phyloP scores from a whole-genome alignment of 2,888 invertebrate genomes.

The Hecatera dysodea region DNA sequence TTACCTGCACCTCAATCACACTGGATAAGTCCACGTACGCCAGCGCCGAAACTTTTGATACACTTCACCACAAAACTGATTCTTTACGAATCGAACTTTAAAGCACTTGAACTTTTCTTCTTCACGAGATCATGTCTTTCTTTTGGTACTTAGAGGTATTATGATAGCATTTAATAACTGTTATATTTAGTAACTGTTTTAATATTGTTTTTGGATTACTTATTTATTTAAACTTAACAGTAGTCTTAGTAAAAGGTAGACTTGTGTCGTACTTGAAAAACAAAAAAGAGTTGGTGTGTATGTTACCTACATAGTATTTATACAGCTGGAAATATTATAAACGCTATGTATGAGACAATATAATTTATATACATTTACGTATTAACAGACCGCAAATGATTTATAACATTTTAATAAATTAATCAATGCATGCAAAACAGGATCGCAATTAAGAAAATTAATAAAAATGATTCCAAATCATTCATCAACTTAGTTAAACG shows the following conservation, averaged over 20 bases:
- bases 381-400: constrained; percentile 1
- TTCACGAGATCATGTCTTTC: constrained; percentile 15
- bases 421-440: constrained; percentile 8
- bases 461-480: constrained; percentile 29
- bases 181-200: no score
- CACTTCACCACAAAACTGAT: constrained; percentile 73
- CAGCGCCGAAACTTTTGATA: constrained; percentile 91
- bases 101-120: constrained; percentile 35
- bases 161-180: neutral
- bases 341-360: neutral
- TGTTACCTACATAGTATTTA: neutral
- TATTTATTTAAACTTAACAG: no score
- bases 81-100: constrained; percentile 20
- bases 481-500: constrained; percentile 42
- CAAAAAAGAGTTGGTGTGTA: neutral
- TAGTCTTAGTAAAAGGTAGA: no score
- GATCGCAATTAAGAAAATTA: constrained; percentile 23
- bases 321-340: neutral
- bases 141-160: constrained; percentile 23
- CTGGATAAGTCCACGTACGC: constrained; percentile 94
- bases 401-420: constrained; percentile 6
- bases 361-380: neutral
- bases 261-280: neutral
- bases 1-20: constrained; percentile 94
- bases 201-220: neutral